A percentile compares a stretch with the other conserved stretches of the same genome.
These are phyloP conservation scores for Pyrochroa serraticornis DNA, from an alignment of 2,888 invertebrate species.

Conservation along the genomic window DNA sequence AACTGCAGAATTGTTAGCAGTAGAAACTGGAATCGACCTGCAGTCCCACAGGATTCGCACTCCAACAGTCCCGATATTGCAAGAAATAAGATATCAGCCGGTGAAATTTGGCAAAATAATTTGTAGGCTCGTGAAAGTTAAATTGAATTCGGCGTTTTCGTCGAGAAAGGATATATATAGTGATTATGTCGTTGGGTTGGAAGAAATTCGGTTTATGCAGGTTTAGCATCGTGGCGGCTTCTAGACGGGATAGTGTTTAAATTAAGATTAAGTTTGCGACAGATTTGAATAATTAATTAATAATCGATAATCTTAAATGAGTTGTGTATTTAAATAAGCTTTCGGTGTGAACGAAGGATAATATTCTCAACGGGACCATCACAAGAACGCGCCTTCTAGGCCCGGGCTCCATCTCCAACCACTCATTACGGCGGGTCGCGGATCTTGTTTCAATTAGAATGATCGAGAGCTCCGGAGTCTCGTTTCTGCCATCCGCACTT, in stretches of 20 bases:
- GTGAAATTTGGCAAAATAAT: slow-evolving; percentile 38
- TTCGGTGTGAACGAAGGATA: slow-evolving; percentile 45
- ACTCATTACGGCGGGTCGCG: slow-evolving; percentile 51
- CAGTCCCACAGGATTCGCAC: slow-evolving; percentile 54
- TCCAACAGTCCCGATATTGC: slow-evolving; percentile 57
- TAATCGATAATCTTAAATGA: slow-evolving; percentile 51
- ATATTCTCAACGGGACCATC: slow-evolving; percentile 52
- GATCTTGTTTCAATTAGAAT: slow-evolving; percentile 59
- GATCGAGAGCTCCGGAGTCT: slow-evolving; percentile 57
- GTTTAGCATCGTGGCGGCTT: neutral
- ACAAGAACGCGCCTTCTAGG: slow-evolving; percentile 45
- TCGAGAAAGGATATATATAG: neutral
- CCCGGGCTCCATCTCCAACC: slow-evolving; percentile 44
- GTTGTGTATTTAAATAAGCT: slow-evolving; percentile 49
- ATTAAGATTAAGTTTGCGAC: slow-evolving; percentile 11
- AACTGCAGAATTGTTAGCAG: slow-evolving; percentile 60
- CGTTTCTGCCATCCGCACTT: slow-evolving; percentile 54
- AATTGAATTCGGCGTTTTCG: slow-evolving; percentile 22
- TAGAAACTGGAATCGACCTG: slow-evolving; percentile 58
- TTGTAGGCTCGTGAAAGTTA: slow-evolving; percentile 28
- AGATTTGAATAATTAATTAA: slow-evolving; percentile 47
- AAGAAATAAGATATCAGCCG: slow-evolving; percentile 52
- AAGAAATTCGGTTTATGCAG: neutral
- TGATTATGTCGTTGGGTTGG: too few relatives aligned
- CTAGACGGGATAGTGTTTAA: slow-evolving; percentile 1